Evolutionary conservation across 2,888 invertebrate genomes (phyloP).

Genomic region (Colostygia pectinataria): DNA sequence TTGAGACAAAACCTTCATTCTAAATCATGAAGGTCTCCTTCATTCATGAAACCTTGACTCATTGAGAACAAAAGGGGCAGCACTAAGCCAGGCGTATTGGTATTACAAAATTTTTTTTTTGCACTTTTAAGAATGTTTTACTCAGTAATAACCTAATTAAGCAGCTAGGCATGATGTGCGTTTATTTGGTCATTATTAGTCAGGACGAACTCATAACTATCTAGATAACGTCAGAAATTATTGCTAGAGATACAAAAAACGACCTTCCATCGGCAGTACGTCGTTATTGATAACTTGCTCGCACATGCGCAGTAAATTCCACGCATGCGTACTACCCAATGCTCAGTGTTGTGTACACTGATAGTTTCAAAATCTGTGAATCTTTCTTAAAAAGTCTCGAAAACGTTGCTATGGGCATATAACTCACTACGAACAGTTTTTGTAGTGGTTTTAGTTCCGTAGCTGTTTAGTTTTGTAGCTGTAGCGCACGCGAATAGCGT

Average conservation of each 20-base stretch:
- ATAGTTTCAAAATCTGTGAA: slow-evolving; percentile 65
- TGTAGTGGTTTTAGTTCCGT: slow-evolving; percentile 45
- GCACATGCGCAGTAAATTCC: slow-evolving; percentile 56
- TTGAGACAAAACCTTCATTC: slow-evolving; percentile 32
- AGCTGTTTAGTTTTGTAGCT: slow-evolving; percentile 35
- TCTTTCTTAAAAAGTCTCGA: slow-evolving; percentile 60
- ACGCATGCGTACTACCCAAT: slow-evolving; percentile 49
- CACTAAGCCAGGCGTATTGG: background rate
- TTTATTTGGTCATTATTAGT: too few relatives aligned
- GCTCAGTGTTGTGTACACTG: slow-evolving; percentile 60
- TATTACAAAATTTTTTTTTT: too few relatives aligned
- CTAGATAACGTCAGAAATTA: background rate
- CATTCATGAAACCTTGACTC: slow-evolving; percentile 71
- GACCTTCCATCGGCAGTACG: slow-evolving; percentile 52
- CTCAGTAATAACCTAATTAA: too few relatives aligned
- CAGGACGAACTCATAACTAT: background rate
- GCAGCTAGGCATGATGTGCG: too few relatives aligned
- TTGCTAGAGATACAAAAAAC: slow-evolving; percentile 32
- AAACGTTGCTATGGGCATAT: slow-evolving; percentile 47
- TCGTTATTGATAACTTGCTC: slow-evolving; percentile 67
- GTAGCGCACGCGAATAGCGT: slow-evolving; percentile 14
- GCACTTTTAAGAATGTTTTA: too few relatives aligned
- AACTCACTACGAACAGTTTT: slow-evolving; percentile 33
- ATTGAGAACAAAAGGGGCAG: slow-evolving; percentile 53
- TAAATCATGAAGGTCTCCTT: slow-evolving; percentile 68